Evolutionary conservation across 2,113 vertebrate species (phyloP).

Genomic region (Dendrocopos noguchii): DNA sequence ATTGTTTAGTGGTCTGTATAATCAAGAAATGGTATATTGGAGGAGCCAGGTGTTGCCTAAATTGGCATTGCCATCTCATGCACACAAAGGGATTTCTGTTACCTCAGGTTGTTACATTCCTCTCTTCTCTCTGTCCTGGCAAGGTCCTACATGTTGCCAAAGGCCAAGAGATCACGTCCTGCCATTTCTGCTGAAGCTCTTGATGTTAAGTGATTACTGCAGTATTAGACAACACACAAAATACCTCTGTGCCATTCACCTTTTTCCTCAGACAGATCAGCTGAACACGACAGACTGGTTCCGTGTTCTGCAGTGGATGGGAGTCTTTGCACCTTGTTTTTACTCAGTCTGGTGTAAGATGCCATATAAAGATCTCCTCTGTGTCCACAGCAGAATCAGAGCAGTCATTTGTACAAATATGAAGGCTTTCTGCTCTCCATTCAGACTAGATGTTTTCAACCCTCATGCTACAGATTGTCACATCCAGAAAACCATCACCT

Average conservation of each 20-base stretch:
- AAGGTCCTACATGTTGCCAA: neutral
- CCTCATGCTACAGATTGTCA: too few relatives aligned
- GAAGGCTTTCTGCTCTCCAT: neutral
- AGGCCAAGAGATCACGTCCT: neutral
- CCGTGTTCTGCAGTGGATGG: neutral
- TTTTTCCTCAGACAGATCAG: neutral
- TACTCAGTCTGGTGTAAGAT: neutral
- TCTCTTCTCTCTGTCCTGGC: neutral
- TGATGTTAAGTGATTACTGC: neutral
- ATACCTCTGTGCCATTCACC: neutral
- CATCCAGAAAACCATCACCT: too few relatives aligned
- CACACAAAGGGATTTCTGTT: neutral
- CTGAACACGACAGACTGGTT: neutral
- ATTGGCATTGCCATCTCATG: neutral
- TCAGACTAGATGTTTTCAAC: neutral
- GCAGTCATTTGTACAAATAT: neutral
- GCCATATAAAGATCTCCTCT: neutral
- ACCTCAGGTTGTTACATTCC: fast-evolving
- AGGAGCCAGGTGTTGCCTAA: neutral
- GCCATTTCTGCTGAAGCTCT: neutral
- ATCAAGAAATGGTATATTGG: neutral
- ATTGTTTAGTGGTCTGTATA: neutral
- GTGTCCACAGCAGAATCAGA: neutral
- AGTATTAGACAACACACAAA: neutral
- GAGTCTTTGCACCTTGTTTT: neutral